Evolutionary conservation across 2,888 invertebrate genomes (phyloP).

Genomic region (Deroplatys truncata): DNA sequence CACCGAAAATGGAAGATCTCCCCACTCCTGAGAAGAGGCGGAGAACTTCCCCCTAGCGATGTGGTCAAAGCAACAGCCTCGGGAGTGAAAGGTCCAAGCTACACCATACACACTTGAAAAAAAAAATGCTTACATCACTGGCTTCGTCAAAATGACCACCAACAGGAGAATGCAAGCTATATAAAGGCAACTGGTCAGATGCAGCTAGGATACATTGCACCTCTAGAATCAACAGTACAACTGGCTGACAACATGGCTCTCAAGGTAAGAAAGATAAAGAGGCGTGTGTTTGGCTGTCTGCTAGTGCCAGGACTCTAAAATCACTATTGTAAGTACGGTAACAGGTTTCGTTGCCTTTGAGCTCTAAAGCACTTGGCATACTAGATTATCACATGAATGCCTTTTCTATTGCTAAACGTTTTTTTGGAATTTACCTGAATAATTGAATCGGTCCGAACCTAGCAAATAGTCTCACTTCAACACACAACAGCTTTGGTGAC

Average conservation of each 20-base stretch:
- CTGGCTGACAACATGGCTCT: not conserved
- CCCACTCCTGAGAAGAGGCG: not conserved
- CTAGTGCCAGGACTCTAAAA: no score
- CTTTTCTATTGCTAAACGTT: no score
- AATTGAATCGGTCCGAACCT: no score
- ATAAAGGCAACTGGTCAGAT: not conserved
- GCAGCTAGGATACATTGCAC: not conserved
- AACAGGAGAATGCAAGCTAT: not conserved
- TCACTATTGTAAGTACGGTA: no score
- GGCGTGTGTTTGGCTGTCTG: no score
- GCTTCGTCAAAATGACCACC: not conserved
- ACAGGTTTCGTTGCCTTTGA: no score
- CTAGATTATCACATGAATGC: no score
- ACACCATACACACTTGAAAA: not conserved
- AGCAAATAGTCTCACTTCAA: no score
- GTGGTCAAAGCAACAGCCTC: not conserved
- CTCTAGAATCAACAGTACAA: not conserved
- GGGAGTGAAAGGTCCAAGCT: not conserved
- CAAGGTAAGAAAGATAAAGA: not conserved
- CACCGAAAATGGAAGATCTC: not conserved
- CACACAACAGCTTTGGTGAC: no score
- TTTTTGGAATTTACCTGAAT: no score
- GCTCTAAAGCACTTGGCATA: no score
- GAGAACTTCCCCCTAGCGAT: not conserved
- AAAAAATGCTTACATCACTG: not conserved